Evolutionary conservation across 2,797 vertebrate species (phyloP), one percentile per base, ranked within the genome.

Genomic region (Catostomus latipinnis): DNA sequence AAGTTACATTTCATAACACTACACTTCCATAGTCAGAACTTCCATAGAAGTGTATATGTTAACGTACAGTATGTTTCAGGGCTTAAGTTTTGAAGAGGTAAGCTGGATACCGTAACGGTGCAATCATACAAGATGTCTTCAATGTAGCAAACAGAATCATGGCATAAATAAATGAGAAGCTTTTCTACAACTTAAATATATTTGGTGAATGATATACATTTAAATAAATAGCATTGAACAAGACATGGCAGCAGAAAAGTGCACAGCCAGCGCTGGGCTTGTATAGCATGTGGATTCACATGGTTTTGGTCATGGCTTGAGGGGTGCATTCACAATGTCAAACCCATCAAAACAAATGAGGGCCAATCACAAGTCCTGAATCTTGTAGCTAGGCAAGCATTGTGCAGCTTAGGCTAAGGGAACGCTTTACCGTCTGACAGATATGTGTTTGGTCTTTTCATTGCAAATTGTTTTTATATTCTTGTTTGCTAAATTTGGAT

Each of bases 191-290:
- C 80, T 90, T 88, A 92, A 92, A 91, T 88, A 91, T 90, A 89
- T 93, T 93, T 94, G 93, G 91, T 93, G 90, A 89, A 80, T 80
- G 84, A 82, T 67, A 87, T 58, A 84, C 82, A 78, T 87, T 83
- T 82, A 78, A 91, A 90, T 83, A 86, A 82, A 91, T 87, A 89
- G 84, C 87, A 87, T 84, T 81, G 71, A 83, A 87, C 80, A 85
- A 87, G 86, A 84, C 79, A 22, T 7, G 81, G 61, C 80, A 81
- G 87, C 88, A 85, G 80, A 86, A 88, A 89, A 90, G 87, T 89
- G 88, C 87, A 87, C 89, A 74, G 86, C 79, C 71, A 81, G 76
- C 8, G 45, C 84, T 81, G 78, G 83, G 88, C 82, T 81, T 83
- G 78, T 88, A 89, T 90, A 92, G 89, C 90, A 91, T 87, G 87